These are phyloP conservation scores for Protomyctophum bolini DNA, from an alignment of 2,113 vertebrate genomes.

Conservation along the genomic window DNA sequence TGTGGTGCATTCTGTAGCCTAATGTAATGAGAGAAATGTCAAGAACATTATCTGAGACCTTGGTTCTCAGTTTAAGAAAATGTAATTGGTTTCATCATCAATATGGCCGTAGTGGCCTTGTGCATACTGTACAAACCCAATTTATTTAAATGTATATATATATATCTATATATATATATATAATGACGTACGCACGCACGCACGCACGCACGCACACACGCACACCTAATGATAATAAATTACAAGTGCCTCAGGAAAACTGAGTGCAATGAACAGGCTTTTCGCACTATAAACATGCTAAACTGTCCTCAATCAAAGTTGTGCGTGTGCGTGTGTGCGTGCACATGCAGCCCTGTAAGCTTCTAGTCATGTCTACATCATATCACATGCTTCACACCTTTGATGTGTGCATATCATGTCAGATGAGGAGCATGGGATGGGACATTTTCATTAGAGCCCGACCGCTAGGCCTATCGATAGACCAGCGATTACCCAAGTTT, in stretches of 20 bases:
- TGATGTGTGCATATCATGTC: conserved; percentile 8
- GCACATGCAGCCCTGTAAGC: conserved; percentile 26
- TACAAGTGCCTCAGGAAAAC: conserved; percentile 42
- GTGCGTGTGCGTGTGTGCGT: not conserved
- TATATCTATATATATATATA: too few species aligned
- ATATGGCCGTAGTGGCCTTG: conserved; percentile 40
- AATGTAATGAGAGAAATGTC: conserved; percentile 11
- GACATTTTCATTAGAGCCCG: conserved; percentile 18
- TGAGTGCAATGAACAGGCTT: conserved; percentile 42
- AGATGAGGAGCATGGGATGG: conserved; percentile 21
- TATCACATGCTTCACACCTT: conserved; percentile 50
- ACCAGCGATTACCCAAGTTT: too few species aligned
- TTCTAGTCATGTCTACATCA: conserved; percentile 28
- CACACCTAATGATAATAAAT: conserved; percentile 30
- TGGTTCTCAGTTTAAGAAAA: conserved; percentile 9
- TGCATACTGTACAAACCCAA: conserved; percentile 64
- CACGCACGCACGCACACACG: conserved; percentile 6
- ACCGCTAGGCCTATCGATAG: too few species aligned
- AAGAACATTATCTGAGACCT: conserved; percentile 19
- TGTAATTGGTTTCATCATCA: conserved; percentile 13
- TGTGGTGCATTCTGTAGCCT: conserved; percentile 21
- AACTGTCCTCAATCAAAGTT: conserved; percentile 49
- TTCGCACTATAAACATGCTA: conserved; percentile 46
- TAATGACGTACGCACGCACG: too few species aligned
- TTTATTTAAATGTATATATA: not conserved